A percentile compares a stretch with the other conserved stretches of the same genome.
Evolutionary conservation across 2,888 invertebrate species (phyloP).

Genomic region (Dascillus cervinus): DNA sequence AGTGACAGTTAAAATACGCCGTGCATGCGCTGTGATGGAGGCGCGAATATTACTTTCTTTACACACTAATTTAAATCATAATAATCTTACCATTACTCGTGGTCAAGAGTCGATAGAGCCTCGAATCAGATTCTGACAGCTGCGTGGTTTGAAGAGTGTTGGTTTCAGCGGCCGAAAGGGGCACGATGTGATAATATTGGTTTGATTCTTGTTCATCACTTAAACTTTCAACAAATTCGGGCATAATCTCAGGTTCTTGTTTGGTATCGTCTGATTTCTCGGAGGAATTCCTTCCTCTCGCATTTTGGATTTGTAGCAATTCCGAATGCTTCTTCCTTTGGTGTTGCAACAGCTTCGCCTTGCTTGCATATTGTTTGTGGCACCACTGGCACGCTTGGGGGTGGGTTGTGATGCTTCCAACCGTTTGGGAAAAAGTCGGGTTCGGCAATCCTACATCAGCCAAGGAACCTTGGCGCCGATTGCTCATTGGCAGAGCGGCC

Average conservation of each 20-base stretch:
- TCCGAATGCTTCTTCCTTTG: slow-evolving; percentile 56
- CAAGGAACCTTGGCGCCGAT: slow-evolving; percentile 30
- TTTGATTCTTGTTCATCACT: slow-evolving; percentile 12
- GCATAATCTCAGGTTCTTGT: slow-evolving; percentile 7
- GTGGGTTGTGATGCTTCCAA: slow-evolving; percentile 63
- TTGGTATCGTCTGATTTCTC: slow-evolving; percentile 5
- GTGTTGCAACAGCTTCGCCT: slow-evolving; percentile 64
- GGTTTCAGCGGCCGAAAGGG: slow-evolving; percentile 8
- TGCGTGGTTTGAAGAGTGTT: slow-evolving; percentile 8
- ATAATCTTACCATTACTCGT: slow-evolving; percentile 32
- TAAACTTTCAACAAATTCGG: slow-evolving; percentile 13
- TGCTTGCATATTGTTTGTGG: slow-evolving; percentile 80
- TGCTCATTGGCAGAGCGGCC: slow-evolving; percentile 53
- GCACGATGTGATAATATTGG: slow-evolving; percentile 23
- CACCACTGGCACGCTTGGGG: slow-evolving; percentile 73
- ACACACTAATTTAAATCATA: no score
- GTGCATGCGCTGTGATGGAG: not conserved
- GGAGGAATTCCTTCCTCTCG: slow-evolving; percentile 6
- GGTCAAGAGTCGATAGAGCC: slow-evolving; percentile 36
- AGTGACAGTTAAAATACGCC: slow-evolving; percentile 1
- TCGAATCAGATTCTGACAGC: slow-evolving; percentile 25
- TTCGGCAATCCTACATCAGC: slow-evolving; percentile 45
- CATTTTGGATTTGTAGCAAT: slow-evolving; percentile 27
- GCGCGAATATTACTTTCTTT: no score
- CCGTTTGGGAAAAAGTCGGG: slow-evolving; percentile 59